A percentile compares a stretch with the other conserved stretches of the same genome.
Evolutionary conservation across 2,888 invertebrate species (phyloP).

Genomic region (Caenorhabditis angaria): DNA sequence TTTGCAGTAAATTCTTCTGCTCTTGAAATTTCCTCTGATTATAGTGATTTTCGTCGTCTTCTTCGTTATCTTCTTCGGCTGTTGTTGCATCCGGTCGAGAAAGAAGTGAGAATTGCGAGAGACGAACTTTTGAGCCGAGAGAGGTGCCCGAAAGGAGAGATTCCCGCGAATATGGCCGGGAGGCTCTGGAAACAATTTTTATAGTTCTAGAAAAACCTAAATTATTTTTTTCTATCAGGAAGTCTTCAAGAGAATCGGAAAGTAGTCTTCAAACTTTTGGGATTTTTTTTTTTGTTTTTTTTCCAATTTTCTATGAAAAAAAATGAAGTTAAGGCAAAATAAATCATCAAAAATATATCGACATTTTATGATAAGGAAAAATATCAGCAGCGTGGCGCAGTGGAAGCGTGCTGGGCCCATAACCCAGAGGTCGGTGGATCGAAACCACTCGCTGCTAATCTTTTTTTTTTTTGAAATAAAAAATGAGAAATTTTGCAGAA

Average conservation of each 20-base stretch:
- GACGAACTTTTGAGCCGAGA: slow-evolving; percentile 46
- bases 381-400: slow-evolving; percentile 84
- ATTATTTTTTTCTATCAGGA: too few species aligned
- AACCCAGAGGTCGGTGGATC: slow-evolving; percentile 87
- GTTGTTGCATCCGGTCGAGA: slow-evolving; percentile 30
- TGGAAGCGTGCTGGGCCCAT: slow-evolving; percentile 86
- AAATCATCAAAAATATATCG: background rate
- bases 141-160: slow-evolving; percentile 52
- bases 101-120: slow-evolving; percentile 48
- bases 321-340: background rate
- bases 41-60: slow-evolving; percentile 23
- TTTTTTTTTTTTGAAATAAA: too few species aligned
- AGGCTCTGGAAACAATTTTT: slow-evolving; percentile 43
- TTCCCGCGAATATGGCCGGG: slow-evolving; percentile 45
- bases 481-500: too few species aligned
- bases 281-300: background rate
- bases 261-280: too few species aligned
- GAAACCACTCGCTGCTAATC: slow-evolving; percentile 71
- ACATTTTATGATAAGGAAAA: background rate
- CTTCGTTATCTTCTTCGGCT: slow-evolving; percentile 6
- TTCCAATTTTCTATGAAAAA: background rate
- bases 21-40: slow-evolving; percentile 14
- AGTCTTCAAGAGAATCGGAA: too few species aligned
- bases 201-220: background rate
- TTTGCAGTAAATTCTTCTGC: slow-evolving; percentile 29